Evolutionary conservation across 2,888 invertebrate species (phyloP), one percentile per base, ranked within the genome.

Genomic region (Agrochola lychnidis): DNA sequence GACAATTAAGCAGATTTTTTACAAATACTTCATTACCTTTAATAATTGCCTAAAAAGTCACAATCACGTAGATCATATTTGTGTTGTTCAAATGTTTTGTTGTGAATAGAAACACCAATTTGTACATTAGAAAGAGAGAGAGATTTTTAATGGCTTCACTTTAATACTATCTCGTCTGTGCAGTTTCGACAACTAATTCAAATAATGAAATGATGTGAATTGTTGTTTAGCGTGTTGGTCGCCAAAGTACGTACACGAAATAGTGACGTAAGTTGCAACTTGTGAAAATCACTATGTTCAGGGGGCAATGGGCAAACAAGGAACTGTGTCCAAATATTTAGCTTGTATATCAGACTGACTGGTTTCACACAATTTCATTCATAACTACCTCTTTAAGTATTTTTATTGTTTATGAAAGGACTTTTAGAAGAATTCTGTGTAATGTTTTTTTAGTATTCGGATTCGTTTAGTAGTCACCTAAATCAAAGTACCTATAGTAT

Each of bases 381-480:
- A 76, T 82, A 64, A 84, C 93, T 93, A 93, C 93, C 93, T 93
- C 93, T 90, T 76, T 88, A 89, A 91, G 90, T 91, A 89, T 91
- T 88, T 84, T 84, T 76, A 67, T 85, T 77, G 61, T 77, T 67
- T 61, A 30, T 14, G 12, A 67, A 25, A 48, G n/a, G 51, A 61
- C 14, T 81, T 72, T 40, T 12, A 48, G 9, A 67, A 56, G n/a
- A 67, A 30, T 42, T n/a, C 40, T 53, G 81, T 74, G 53, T 45
- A 73, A 89, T 91, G 87, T 82, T 86, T 79, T 30, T 30, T 68
- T 76, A 73, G 56, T 74, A 71, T 76, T 51, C 56, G 84, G 84
- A 85, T 88, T 85, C 79, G 74, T 86, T 80, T 73, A 82, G 80
- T 59, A 89, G 88, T 88, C 88, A 88, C 88, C 89, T 64, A 80